Percentiles rank a stretch among this genome's conserved stretches.
Evolutionary conservation across 2,888 invertebrate species (phyloP).

Genomic region (Schrankia costaestrigalis): DNA sequence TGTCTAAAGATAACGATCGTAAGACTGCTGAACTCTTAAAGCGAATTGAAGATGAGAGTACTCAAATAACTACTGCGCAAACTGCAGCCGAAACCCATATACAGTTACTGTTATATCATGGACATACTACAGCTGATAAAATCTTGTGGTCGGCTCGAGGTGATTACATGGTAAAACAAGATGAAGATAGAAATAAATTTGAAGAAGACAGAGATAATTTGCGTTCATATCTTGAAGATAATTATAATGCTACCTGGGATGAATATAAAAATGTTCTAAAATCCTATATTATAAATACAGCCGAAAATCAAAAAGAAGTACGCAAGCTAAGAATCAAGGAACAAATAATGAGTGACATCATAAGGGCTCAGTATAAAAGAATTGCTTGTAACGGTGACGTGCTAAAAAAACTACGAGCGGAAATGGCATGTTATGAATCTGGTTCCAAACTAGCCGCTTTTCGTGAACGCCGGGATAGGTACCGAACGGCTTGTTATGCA

Average conservation of each 20-base stretch:
- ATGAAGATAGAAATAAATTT: conserved; percentile 62
- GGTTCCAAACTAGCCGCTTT: conserved; percentile 70
- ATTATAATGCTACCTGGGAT: conserved; percentile 62
- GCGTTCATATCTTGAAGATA: conserved; percentile 60
- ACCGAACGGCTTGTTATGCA: conserved; percentile 55
- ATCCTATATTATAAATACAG: conserved; percentile 58
- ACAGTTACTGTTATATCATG: conserved; percentile 61
- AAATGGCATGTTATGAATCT: conserved; percentile 66
- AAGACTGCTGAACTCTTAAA: conserved; percentile 48
- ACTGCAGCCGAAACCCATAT: conserved; percentile 65
- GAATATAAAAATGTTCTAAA: conserved; percentile 63
- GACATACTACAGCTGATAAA: conserved; percentile 55
- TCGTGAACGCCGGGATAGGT: conserved; percentile 62
- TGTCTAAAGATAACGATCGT: conserved; percentile 52
- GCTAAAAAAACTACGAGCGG: conserved; percentile 55
- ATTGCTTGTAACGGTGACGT: conserved; percentile 63
- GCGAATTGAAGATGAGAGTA: conserved; percentile 45
- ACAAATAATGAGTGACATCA: conserved; percentile 69
- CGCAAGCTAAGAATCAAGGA: conserved; percentile 65
- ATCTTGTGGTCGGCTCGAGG: conserved; percentile 64
- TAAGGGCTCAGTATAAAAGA: conserved; percentile 65
- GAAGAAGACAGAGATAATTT: conserved; percentile 56
- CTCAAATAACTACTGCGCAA: conserved; percentile 48
- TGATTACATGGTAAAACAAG: conserved; percentile 66
- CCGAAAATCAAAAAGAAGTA: conserved; percentile 65